A percentile compares a stretch with the other conserved stretches of the same genome.
Conservation (phyloP, 1,140 invertebrate genomes). For the Scaptomyza montana region DNA sequence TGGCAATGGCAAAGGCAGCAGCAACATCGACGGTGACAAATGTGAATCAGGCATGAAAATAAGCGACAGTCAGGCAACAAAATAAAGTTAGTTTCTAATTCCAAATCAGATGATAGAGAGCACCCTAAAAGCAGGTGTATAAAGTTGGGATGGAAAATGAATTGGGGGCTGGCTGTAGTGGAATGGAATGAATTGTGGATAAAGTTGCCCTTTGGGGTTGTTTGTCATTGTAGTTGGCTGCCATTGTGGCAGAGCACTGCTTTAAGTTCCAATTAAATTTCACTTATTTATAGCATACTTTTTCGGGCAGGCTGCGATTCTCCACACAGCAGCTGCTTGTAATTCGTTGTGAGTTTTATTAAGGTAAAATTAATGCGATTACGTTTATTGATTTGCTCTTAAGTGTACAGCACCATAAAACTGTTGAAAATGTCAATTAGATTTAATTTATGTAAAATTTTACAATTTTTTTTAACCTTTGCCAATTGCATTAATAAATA, state of each 20-base stretch:
- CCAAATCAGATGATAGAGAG: conserved; percentile 11
- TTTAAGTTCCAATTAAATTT: conserved; percentile 41
- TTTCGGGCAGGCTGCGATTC: conserved; percentile 20
- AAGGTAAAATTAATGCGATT: conserved; percentile 58
- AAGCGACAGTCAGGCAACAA: conserved; percentile 22
- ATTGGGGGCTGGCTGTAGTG: not conserved
- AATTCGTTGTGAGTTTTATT: conserved; percentile 48
- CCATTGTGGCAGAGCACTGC: conserved; percentile 6
- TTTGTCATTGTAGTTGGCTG: conserved; percentile 30
- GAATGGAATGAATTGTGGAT: not conserved
- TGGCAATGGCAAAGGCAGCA: not conserved
- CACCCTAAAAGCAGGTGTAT: conserved; percentile 8
- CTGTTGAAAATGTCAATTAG: conserved; percentile 66
- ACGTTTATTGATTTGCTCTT: conserved; percentile 58
- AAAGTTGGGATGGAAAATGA: conserved; percentile 3
- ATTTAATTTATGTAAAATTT: conserved; percentile 48
- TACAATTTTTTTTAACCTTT: conserved; percentile 11
- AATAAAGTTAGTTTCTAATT: conserved; percentile 35
- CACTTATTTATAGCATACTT: conserved; percentile 48
- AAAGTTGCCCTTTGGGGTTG: conserved; percentile 40
- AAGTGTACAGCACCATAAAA: conserved; percentile 36
- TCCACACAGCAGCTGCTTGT: conserved; percentile 37
- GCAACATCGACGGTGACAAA: conserved; percentile 4
- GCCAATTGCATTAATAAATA: conserved; percentile 42
- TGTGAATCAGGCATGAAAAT: conserved; percentile 55